phyloP scores from a whole-genome alignment of 2,113 vertebrate genomes.

The Nasalis larvatus region DNA sequence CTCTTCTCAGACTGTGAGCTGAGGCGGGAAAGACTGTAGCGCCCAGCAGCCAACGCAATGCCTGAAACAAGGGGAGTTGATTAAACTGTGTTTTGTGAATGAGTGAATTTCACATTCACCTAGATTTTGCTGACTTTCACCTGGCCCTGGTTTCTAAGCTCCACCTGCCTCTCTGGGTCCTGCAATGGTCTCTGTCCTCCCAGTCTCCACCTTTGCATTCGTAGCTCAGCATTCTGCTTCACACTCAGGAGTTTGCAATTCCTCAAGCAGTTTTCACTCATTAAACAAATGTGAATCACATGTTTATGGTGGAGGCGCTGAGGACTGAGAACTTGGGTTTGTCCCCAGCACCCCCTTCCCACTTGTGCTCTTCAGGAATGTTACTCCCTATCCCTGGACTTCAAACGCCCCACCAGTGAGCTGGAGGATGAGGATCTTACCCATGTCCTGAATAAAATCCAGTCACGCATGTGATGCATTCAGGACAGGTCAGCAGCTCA shows the following conservation, averaged over 20 bases:
- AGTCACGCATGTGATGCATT: fast-evolving
- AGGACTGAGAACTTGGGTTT: not conserved
- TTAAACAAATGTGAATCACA: not conserved
- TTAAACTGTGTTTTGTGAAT: too few relatives aligned
- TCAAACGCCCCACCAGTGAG: too few relatives aligned
- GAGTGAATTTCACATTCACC: not conserved
- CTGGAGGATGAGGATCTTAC: too few relatives aligned
- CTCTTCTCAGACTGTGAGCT: not conserved
- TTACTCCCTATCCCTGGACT: too few relatives aligned
- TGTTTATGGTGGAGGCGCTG: not conserved
- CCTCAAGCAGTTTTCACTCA: not conserved
- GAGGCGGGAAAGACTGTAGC: fast-evolving
- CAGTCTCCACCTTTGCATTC: not conserved
- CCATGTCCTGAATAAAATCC: too few relatives aligned
- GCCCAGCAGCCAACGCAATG: not conserved
- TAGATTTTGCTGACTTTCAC: not conserved
- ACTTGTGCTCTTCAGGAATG: fast-evolving
- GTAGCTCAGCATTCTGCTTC: not conserved
- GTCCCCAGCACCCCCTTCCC: not conserved
- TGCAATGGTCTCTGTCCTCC: too few relatives aligned
- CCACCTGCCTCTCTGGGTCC: not conserved
- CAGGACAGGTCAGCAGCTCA: not conserved
- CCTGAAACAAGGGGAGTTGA: too few relatives aligned
- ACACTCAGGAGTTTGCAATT: too few relatives aligned
- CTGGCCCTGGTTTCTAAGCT: not conserved